phyloP scores from a whole-genome alignment of 2,888 invertebrate genomes.

The Macropis europaea region DNA sequence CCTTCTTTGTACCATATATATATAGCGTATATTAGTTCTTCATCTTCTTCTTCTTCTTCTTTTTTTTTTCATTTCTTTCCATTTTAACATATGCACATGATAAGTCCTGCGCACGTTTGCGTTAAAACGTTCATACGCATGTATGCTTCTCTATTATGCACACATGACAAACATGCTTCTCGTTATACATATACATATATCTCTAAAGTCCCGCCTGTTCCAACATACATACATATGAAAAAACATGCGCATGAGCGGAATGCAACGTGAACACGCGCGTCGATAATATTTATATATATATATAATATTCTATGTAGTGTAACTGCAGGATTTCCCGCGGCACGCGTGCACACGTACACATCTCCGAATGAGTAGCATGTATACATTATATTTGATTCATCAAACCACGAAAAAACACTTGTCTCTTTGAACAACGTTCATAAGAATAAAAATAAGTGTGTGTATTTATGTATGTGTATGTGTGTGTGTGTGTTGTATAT shows the following conservation, averaged over 20 bases:
- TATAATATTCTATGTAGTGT: constrained; percentile 20
- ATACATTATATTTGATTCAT: constrained; percentile 58
- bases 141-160: constrained; percentile 35
- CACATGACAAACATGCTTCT: constrained; percentile 37
- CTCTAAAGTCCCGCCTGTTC: constrained; percentile 23
- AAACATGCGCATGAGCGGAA: constrained; percentile 53
- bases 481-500: not conserved
- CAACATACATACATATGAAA: constrained; percentile 31
- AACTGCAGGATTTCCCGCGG: constrained; percentile 23
- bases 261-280: constrained; percentile 56
- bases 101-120: constrained; percentile 50
- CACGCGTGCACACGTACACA: constrained; percentile 47
- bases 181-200: too few relatives aligned
- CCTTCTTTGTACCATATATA: constrained; percentile 78
- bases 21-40: constrained; percentile 54
- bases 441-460: constrained; percentile 59
- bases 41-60: not conserved
- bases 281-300: constrained; percentile 46
- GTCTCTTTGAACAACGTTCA: constrained; percentile 41
- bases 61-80: not conserved
- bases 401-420: constrained; percentile 55
- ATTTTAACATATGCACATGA: constrained; percentile 66
- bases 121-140: constrained; percentile 27
- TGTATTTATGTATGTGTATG: constrained; percentile 1
- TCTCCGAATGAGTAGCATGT: constrained; percentile 39